Base-by-base conservation (phyloP, 1,140 invertebrate genomes). In the Pseudomyrmex cubaensis region DNA sequence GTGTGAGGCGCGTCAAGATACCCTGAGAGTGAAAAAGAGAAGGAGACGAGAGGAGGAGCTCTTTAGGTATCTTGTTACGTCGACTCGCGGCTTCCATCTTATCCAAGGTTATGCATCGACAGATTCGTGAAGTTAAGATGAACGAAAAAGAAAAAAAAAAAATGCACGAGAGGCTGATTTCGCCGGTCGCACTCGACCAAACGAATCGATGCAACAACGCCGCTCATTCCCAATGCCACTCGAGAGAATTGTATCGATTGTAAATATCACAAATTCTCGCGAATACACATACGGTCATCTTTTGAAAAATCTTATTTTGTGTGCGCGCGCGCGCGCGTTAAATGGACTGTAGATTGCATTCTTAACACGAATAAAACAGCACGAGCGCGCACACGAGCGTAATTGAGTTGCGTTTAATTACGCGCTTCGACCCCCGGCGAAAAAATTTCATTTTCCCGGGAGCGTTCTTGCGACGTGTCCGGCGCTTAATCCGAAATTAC, bases 51-150 rank as follows among this genome's bases (percentile, higher is more conserved):
- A 48, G 15, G 70, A 48, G 15, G 25, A 56, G 22, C 62, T 77
- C 67, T 88, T 87, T 77, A 62, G 86, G 56, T 87, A 82, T 88
- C 87, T 88, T 83, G 87, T 88, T 88, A 88, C 64, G 52, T 50
- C 59, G 57, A 62, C 46, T 64, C 67, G 35, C 35, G 22, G 72
- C 54, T 87, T 82, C 84, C 78, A 17, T 87, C 73, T 69, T 20
- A 85, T 57, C 62, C 74, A 72, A 82, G 77, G 74, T 85, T 85
- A 85, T 76, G 69, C 62, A 70, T 50, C 50, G 56, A 70, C 83
- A 59, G 63, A 82, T 75, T 74, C 15, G 83, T 85, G 56, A 22
- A 75, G 10, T 59, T 10, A 17, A 83, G 50, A 1, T 35, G 13
- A 8, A 3, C 25, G 22, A 62, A 63, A n/a, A 69, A 82, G 35